Base-by-base conservation (phyloP, 1,140 invertebrate species). In the Aphidius gifuensis region DNA sequence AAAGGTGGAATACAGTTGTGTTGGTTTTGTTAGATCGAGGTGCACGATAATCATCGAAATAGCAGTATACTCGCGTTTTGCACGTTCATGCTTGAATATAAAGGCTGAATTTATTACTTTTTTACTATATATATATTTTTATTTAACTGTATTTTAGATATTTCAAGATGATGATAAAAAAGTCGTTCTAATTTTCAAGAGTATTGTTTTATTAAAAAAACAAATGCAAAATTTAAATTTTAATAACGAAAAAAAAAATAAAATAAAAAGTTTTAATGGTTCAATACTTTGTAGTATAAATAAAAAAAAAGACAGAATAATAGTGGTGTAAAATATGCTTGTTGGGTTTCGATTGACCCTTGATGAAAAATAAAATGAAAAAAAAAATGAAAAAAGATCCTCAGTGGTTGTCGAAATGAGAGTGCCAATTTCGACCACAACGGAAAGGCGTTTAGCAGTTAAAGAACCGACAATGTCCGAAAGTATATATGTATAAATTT, bases 361-460 rank as follows among this genome's bases (percentile, higher is more conserved):
- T 8, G 7, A 50, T 23, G 45, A 46, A 21, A 11, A 46, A 16
- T 47, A 50, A 16, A 16, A 16, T 16, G 16, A 1, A 51, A 32
- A 32, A 32, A 32, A 32, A 32, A 32, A n/a, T n/a, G n/a, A 32
- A 32, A 32, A 32, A 46, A 39, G 46, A 32, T 47, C 47, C 32
- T 58, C 23, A 3, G 46, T 16, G 23, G 23, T 32, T 58, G n/a
- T 58, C 3, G 11, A 46, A 16, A 6, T 21, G 23, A 5, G 32
- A 53, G 50, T 53, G 50, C 38, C 43, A 32, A 32, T 32, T 53
- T 3, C 3, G 11, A 53, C 32, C 32, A 23, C 49, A 44, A 48
- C 58, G 61, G 58, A 60, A 60, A 63, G 58, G 53, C 58, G 58
- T 48, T 50, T 61, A 60, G 47, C 64, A 60, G 54, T 61, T 61